Base-by-base conservation (phyloP, 2,113 vertebrate species). In the Otolemur garnettii region DNA sequence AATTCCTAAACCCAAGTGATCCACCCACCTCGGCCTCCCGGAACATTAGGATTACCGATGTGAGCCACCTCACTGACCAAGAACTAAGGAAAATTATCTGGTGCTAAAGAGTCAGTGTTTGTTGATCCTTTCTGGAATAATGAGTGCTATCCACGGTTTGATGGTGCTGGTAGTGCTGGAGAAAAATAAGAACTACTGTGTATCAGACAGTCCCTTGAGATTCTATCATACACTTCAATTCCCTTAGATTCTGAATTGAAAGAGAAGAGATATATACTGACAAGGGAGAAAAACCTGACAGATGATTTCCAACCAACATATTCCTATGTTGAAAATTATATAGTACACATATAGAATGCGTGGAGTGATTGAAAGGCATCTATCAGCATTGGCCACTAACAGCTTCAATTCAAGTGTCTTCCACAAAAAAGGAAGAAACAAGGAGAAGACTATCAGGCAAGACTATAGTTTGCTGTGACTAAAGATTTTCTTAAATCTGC, bases 371-470 rank as follows among this genome's bases (percentile, higher is more conserved):
- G 53, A 81, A 50, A 90, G 55, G 24, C 50, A 71, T 1, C 68
- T 33, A 50, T 28, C 18, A 33, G 3, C 42, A 13, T 6, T 26
- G 9, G n/a, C 86, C 55, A 35, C 57, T 72, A 64, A 57, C 9
- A 68, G 22, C 6, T 78, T 77, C 72, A 45, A 35, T 88, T 90
- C 74, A n/a, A 17, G 15, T 53, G 7, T 64, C 64, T 88, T 95
- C 81, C 80, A 33, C 28, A 90, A 87, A 83, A 33, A n/a, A 94
- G 62, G 15, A 45, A 81, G 59, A 69, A n/a, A 85, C 74, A 59
- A 42, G 60, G 19, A 85, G 18, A 90, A 12, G 75, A 87, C 17
- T 66, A 0, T 85, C 57, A 38, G 62, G 71, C n/a, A 88, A 96
- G 95, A 85, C 1, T 50, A 14, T 53, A 33, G 45, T 78, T 53